Evolutionary conservation across 53 echinoderm and acorn worm species (phyloP), one percentile per base, ranked within the genome.

Genomic region (Stichopus horrens): DNA sequence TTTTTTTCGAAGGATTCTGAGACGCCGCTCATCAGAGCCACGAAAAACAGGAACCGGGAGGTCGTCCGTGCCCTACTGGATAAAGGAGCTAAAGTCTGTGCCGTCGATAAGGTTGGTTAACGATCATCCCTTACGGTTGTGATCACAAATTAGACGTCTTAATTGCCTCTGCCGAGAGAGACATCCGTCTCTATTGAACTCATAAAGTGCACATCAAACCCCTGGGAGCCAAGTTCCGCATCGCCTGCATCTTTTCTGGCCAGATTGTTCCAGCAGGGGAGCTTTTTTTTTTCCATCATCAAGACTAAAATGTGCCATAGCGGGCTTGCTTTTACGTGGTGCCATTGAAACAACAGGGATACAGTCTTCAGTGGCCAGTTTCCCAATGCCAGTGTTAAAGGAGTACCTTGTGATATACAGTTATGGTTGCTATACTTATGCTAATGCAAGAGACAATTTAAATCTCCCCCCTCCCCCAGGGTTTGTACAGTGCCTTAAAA

Each of bases 1-100:
- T 51, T 76, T 67, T 67, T 67, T n/a, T 14, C 68, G n/a, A 23
- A 76, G 77, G 77, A 76, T 54, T 76, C 77, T 9, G 77, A 76
- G 9, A 92, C 97, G 8, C 94, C 98, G 4, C 90, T 97, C 57
- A 77, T 97, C 14, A 87, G 92, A 90, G 98, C 95, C 9, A 94
- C 92, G 2, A 89, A 95, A 22, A 95, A 97, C 79, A 73, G 95
- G 75, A 97, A 92, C 78, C 83, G 95, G 9, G 95, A 97, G 89
- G 94, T 97, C 8, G 98, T 95, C 4, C 89, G 98, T 52, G 78
- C 95, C 19, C 66, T 97, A 59, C 88, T 97, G 57, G 98, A 97
- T 76, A 94, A 93, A 80, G 93, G 92, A 54, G 98, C 98, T 81
- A 97, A 97, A 95, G 98, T 97, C 21, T 94, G 94, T 9, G 94